Evolutionary conservation across 2,797 vertebrate species (phyloP), one percentile per base, ranked within the genome.

Genomic region (Rhinatrema bivittatum): DNA sequence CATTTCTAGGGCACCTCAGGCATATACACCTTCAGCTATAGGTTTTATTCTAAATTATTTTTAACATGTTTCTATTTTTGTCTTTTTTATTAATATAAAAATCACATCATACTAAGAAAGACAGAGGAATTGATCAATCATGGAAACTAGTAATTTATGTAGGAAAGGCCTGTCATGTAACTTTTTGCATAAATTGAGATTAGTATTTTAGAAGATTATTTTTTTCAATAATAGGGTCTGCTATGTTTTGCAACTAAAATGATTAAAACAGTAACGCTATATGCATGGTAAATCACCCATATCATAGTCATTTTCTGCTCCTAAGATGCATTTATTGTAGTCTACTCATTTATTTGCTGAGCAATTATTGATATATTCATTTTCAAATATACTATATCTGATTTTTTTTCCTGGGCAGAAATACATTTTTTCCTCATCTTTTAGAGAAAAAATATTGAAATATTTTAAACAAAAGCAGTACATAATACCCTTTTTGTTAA

Each of bases 401-500:
- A n/a, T n/a, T 59, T 45, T 48, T n/a, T n/a, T n/a, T n/a, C n/a
- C n/a, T n/a, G n/a, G n/a, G n/a, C n/a, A n/a, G n/a, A n/a, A n/a
- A n/a, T n/a, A n/a, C n/a, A n/a, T n/a, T n/a, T n/a, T n/a, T n/a
- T n/a, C n/a, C n/a, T n/a, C n/a, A n/a, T n/a, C 52, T 70, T 63
- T 73, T 60, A 36, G 38, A 63, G 30, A 25, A 53, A 57, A 42
- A 73, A 65, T 39, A 56, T 72, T n/a, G 70, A 77, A 53, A 69
- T 54, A 68, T 67, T 59, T 70, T 41, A 34, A 65, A 65, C 69
- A 44, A 65, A n/a, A 56, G 68, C 65, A 70, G 74, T 63, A 74
- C 62, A 76, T 75, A 74, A 79, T 73, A 76, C 78, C 76, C 74
- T 79, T 76, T 79, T 76, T 77, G 76, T 81, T 79, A 78, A 75